These are phyloP conservation scores for Lypha dubia DNA, from an alignment of 2,888 invertebrate genomes.

Conservation along the genomic window DNA sequence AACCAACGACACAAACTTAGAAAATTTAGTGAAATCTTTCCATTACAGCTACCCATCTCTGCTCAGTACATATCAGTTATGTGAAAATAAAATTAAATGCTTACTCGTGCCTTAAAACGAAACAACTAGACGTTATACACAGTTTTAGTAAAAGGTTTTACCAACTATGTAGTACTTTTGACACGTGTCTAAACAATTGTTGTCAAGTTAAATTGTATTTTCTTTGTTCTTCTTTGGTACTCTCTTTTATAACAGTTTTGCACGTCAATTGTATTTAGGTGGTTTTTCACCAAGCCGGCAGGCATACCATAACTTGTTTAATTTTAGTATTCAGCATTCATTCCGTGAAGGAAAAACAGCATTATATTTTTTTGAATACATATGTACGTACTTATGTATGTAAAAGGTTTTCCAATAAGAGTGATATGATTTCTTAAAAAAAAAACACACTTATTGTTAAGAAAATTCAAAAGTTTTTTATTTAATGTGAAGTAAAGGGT, in stretches of 20 bases:
- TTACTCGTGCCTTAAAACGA: background rate
- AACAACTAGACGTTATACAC: background rate
- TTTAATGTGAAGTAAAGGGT: too few species aligned
- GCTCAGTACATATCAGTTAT: background rate
- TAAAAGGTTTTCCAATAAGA: too few species aligned
- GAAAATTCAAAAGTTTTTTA: too few species aligned
- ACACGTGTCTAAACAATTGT: conserved; percentile 21
- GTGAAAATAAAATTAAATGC: background rate
- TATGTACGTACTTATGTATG: too few species aligned
- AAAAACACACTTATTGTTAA: too few species aligned
- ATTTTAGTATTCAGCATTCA: background rate
- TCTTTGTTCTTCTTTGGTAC: background rate
- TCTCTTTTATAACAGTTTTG: background rate
- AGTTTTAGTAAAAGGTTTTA: conserved; percentile 2
- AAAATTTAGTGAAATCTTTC: too few species aligned
- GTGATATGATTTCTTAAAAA: too few species aligned
- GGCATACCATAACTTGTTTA: background rate
- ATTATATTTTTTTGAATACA: too few species aligned
- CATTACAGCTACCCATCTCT: background rate
- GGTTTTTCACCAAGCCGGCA: background rate
- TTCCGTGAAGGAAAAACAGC: too few species aligned
- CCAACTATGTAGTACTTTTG: background rate
- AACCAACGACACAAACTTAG: too few species aligned
- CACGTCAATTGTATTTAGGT: background rate
- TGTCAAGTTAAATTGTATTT: conserved; percentile 2